Evolutionary conservation across 2,888 invertebrate genomes (phyloP).

Genomic region (Acanthococcus lagerstroemiae): DNA sequence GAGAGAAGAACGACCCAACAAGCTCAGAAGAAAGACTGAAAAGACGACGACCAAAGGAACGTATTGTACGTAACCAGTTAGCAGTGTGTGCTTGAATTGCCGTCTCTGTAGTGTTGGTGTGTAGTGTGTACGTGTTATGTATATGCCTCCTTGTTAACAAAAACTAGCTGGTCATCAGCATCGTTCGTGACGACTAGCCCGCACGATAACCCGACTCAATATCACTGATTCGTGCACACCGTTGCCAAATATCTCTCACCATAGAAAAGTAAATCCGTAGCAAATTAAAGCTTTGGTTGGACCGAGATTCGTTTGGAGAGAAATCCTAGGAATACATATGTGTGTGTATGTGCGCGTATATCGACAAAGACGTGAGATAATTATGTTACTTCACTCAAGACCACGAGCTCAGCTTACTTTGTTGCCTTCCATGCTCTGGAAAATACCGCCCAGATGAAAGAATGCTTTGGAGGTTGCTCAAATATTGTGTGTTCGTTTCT

Average conservation of each 20-base stretch:
- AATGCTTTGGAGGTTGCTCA: too few species aligned
- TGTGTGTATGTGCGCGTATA: background rate
- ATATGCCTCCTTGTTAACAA: slow-evolving; percentile 3
- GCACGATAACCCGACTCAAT: slow-evolving; percentile 1
- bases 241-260: slow-evolving; percentile 1
- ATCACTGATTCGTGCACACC: background rate
- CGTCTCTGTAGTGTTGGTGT: slow-evolving; percentile 2
- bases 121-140: background rate
- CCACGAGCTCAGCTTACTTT: too few species aligned
- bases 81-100: slow-evolving; percentile 10
- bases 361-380: background rate
- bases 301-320: background rate
- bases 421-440: too few species aligned
- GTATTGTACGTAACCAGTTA: slow-evolving; percentile 14
- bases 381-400: too few species aligned
- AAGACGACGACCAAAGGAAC: background rate
- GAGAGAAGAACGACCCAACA: too few species aligned
- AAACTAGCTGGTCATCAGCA: slow-evolving; percentile 14
- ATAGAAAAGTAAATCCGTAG: background rate
- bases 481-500: too few species aligned
- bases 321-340: background rate
- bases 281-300: background rate
- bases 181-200: slow-evolving; percentile 10
- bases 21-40: too few species aligned
- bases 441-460: too few species aligned